Evolutionary conservation across 2,888 invertebrate species (phyloP), one percentile per base, ranked within the genome.

Genomic region (Nomada fabriciana): DNA sequence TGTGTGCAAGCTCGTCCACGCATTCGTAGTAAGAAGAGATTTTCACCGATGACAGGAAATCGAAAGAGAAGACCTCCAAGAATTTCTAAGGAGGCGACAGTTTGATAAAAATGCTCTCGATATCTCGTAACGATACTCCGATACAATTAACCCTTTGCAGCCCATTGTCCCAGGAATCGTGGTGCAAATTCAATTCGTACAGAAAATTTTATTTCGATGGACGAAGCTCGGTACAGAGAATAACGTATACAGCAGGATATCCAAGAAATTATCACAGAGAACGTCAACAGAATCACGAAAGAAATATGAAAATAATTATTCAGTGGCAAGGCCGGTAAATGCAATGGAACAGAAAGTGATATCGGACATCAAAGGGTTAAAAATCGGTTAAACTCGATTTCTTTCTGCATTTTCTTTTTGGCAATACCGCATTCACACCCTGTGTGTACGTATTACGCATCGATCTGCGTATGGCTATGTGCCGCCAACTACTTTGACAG

Each of bases 361-460:
- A 7, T 36, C 60, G 68, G 79, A 72, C 84, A 61, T 68, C 71
- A 79, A 82, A 81, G 72, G 76, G 78, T 81, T 75, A 76, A 72
- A 73, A 53, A 77, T 70, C 76, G 73, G 60, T 80, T 36, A 64
- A 68, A 82, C 67, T 84, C 74, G 83, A 82, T 68, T 83, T 4
- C 18, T 25, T 47, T 36, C 7, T 36, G 36, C 7, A 36, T 57
- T 29, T 25, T 42, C 20, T 10, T 47, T 29, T 79, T 81, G 86
- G 86, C 89, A 84, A 88, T 89, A 86, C 83, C 88, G 89, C 88
- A 83, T 81, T 86, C 85, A 75, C 89, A 89, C 85, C 86, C 89
- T 89, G 85, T 86, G 86, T 87, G 83, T 86, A 79, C 63, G 68
- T 82, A 68, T 36, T 72, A 87, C 88, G 88, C 88, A 88, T 83